Evolutionary conservation across 2,888 invertebrate genomes (phyloP).

Genomic region (Sphecodes monilicornis): DNA sequence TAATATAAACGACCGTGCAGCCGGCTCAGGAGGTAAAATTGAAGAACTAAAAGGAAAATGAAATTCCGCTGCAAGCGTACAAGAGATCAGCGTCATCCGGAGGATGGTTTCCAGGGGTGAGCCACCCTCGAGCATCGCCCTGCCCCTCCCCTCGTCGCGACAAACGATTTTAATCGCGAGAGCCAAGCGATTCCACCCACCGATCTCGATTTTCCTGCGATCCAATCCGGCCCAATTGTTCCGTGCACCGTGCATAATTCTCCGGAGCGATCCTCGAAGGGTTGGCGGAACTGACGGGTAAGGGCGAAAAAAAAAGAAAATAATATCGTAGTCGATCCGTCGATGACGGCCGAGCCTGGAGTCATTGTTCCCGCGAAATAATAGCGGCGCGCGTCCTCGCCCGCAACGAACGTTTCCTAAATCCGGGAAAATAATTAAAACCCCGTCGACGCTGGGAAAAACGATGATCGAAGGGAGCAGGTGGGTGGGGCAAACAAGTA

Average conservation of each 20-base stretch:
- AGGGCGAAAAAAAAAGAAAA: not conserved
- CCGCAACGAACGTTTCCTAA: conserved; percentile 13
- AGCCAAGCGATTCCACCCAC: not conserved
- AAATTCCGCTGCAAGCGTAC: not conserved
- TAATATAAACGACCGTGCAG: not conserved
- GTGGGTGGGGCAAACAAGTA: not conserved
- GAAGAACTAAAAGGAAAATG: not conserved
- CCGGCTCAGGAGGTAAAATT: not conserved
- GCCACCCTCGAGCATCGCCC: not conserved
- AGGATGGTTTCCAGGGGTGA: not conserved
- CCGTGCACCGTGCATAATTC: not conserved
- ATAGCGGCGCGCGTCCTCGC: conserved; percentile 2
- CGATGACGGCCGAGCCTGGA: conserved; percentile 15
- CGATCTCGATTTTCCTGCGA: conserved; percentile 3
- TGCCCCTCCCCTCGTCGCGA: not conserved
- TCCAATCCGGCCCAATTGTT: conserved; percentile 10
- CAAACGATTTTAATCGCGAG: conserved; percentile 8
- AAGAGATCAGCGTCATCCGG: not conserved
- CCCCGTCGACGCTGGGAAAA: not conserved
- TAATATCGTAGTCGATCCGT: conserved; percentile 19
- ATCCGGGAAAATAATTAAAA: conserved; percentile 30
- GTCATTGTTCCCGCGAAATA: conserved; percentile 33
- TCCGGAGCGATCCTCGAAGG: not conserved
- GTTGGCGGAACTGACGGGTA: not conserved
- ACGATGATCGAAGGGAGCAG: not conserved